These are phyloP conservation scores for Caenorhabditis zanzibari DNA, from an alignment of 2,888 invertebrate species.

Conservation along the genomic window DNA sequence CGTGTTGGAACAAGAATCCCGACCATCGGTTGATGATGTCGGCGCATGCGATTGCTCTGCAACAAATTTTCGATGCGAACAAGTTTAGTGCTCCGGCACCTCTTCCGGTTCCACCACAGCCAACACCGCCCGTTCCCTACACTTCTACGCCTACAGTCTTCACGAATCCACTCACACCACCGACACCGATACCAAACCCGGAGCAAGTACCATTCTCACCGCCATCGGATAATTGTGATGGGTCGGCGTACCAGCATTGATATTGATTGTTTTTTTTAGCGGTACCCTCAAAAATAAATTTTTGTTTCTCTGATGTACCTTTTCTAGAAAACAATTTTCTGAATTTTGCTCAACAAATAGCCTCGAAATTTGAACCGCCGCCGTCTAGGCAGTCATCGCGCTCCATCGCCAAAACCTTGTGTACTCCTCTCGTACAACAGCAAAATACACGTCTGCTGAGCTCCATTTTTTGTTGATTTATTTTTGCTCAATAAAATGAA, in stretches of 20 bases:
- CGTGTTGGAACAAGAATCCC: slow-evolving; percentile 78
- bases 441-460: slow-evolving; percentile 5
- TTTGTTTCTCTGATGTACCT: too few species aligned
- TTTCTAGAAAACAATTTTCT: too few species aligned
- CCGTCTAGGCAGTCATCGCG: not conserved
- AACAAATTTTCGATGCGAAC: slow-evolving; percentile 23
- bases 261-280: not conserved
- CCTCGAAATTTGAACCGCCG: not conserved
- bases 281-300: too few species aligned
- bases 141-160: not conserved
- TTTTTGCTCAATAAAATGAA: not conserved
- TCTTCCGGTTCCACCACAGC: not conserved
- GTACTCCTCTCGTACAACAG: slow-evolving; percentile 24
- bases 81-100: too few species aligned
- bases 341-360: too few species aligned
- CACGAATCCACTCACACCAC: not conserved
- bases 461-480: not conserved
- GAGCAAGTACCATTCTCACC: not conserved
- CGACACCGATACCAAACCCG: too few species aligned
- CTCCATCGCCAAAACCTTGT: not conserved
- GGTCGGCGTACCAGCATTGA: not conserved
- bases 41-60: slow-evolving; percentile 29
- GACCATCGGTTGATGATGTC: slow-evolving; percentile 75
- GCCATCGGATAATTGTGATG: slow-evolving; percentile 5
- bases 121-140: too few species aligned